Evolutionary conservation across 30 jellyfish, hydroid and myxozoan species (phyloP), one percentile per base, ranked within the genome.

Genomic region (Aurelia aurita complex sp. Pacific): DNA sequence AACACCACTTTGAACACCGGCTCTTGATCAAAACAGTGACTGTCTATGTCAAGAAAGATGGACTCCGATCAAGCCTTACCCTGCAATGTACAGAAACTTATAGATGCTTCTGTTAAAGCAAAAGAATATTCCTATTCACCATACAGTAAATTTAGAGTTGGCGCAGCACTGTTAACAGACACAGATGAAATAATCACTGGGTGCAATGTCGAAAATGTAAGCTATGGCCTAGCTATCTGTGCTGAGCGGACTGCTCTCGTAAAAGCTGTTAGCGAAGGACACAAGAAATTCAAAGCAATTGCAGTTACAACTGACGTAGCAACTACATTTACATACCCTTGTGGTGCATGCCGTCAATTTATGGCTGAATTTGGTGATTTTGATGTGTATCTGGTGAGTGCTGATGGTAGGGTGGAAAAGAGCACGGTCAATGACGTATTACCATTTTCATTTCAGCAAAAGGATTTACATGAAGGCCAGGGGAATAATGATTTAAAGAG

Each of bases 331-430:
- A 79, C 88, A 23, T 94, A 85, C 67, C 98, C 98, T 1, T 94
- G 98, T 83, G 98, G 98, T 1, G 97, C 97, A 17, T 94, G 98
- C 68, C 93, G 98, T n/a, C 98, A 94, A 69, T 94, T 94, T 69
- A 94, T 94, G 97, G 84, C 94, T 11, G 98, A 94, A 72, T 94
- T 94, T 85, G 98, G 98, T 40, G 91, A 94, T 57, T 79, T 57
- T 18, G 96, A 94, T 18, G 96, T 94, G 14, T 76, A 73, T 72
- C 80, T 89, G 40, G 91, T 75, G 6, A 34, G 74, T 34, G 81
- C 65, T 17, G 88, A 94, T 18, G 85, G 90, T 23, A 38, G 61
- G 17, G 52, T 51, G 12, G 66, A 35, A 33, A 40, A 69, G 36
- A 63, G 88, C 10, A 67, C 73, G 0, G 74, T 94, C 23, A 53